A percentile compares a stretch with the other conserved stretches of the same genome.
These are phyloP conservation scores for Lutraria lutraria DNA, from an alignment of 2,888 invertebrate genomes.

Conservation along the genomic window DNA sequence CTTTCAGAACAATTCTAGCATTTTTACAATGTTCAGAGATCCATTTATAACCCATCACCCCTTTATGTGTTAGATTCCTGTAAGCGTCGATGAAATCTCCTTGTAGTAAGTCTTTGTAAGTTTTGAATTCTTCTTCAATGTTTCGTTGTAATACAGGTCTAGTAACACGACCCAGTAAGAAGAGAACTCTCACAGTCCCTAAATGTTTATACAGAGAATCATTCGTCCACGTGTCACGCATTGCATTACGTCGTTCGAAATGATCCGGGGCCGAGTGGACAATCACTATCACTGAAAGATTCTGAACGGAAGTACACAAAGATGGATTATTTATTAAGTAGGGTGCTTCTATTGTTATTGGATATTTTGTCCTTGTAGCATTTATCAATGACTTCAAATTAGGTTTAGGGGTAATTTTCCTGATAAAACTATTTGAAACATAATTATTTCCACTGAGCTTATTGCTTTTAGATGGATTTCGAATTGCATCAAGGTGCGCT, in stretches of 20 bases:
- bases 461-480: background rate
- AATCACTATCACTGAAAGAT: conserved; percentile 54
- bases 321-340: conserved; percentile 58
- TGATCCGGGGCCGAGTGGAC: conserved; percentile 74
- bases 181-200: conserved; percentile 63
- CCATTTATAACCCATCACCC: conserved; percentile 78
- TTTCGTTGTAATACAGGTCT: conserved; percentile 55
- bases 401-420: conserved; percentile 13
- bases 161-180: conserved; percentile 71
- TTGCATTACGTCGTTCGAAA: conserved; percentile 57
- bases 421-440: background rate
- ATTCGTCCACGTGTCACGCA: conserved; percentile 76
- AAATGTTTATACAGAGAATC: conserved; percentile 61
- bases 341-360: conserved; percentile 51
- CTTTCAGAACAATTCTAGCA: conserved; percentile 72
- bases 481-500: background rate
- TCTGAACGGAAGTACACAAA: conserved; percentile 53
- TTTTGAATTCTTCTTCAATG: conserved; percentile 66
- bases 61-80: conserved; percentile 76
- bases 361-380: conserved; percentile 50
- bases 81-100: conserved; percentile 77
- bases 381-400: conserved; percentile 15
- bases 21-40: conserved; percentile 71
- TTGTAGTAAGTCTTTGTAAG: conserved; percentile 74
- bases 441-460: background rate